phyloP scores from a whole-genome alignment of 2,113 vertebrate genomes.

The Nothobranchius furzeri region DNA sequence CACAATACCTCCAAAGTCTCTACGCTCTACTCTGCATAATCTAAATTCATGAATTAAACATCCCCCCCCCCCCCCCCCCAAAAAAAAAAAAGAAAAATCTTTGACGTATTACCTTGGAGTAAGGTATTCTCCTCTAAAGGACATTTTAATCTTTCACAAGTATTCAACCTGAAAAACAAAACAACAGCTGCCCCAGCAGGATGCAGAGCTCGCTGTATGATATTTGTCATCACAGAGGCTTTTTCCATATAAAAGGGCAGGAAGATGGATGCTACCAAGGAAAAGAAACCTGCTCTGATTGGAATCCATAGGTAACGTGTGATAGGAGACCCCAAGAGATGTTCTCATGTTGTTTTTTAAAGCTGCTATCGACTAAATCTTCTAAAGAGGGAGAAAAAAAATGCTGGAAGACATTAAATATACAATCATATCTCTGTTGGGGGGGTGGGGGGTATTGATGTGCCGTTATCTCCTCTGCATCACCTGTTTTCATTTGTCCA shows the following conservation, averaged over 20 bases:
- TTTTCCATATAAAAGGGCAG: neutral
- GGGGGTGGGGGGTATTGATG: conserved; percentile 14
- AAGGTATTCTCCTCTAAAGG: conserved; percentile 16
- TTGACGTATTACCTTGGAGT: conserved; percentile 30
- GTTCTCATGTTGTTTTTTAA: conserved; percentile 28
- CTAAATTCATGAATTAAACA: conserved; percentile 47
- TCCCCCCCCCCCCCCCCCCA: conserved; percentile 1
- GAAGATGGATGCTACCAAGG: no score
- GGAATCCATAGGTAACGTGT: conserved; percentile 8
- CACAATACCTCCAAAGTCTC: conserved; percentile 17
- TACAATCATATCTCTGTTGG: conserved; percentile 18
- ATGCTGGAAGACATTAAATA: neutral
- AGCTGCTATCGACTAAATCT: conserved; percentile 28
- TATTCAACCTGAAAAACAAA: conserved; percentile 41
- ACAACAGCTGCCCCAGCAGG: conserved; percentile 4
- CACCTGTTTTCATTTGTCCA: conserved; percentile 29
- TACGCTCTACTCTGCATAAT: neutral
- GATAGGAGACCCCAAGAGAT: conserved; percentile 1
- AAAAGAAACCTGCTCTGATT: conserved; percentile 1
- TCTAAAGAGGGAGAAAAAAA: conserved; percentile 2
- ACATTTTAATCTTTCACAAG: conserved; percentile 55
- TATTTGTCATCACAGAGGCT: conserved; percentile 5
- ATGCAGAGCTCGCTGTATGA: neutral
- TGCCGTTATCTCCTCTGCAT: conserved; percentile 34
- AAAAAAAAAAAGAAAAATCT: neutral